A percentile compares a stretch with the other conserved stretches of the same genome.
These are phyloP conservation scores for Trissoscelio sp. DNA, from an alignment of 2,888 invertebrate genomes.

Conservation along the genomic window DNA sequence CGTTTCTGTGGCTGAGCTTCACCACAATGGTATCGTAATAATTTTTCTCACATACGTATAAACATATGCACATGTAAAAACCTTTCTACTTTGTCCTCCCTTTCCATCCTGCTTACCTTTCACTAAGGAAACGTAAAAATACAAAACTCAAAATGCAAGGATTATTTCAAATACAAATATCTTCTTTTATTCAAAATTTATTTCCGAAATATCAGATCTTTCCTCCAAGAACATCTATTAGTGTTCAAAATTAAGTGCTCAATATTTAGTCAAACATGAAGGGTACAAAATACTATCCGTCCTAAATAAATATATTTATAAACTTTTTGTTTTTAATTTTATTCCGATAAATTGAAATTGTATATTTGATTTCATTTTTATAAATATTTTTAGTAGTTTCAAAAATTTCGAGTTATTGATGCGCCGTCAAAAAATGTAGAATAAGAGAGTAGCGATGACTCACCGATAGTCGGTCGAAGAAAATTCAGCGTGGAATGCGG, in stretches of 20 bases:
- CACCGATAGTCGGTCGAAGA: slow-evolving; percentile 63
- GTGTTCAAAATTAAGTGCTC: no score
- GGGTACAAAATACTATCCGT: no score
- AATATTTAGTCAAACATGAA: no score
- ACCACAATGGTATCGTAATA: slow-evolving; percentile 31
- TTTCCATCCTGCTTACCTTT: slow-evolving; percentile 62
- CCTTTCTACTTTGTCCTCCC: slow-evolving; percentile 67
- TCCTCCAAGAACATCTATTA: no score
- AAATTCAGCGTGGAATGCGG: slow-evolving; percentile 68
- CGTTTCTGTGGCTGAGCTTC: slow-evolving; percentile 26
- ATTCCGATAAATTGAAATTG: no score
- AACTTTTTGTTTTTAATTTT: no score
- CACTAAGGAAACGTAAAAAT: slow-evolving; percentile 50
- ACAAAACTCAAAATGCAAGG: no score
- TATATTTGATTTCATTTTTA: no score
- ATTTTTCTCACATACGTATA: slow-evolving; percentile 50
- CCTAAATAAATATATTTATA: no score
- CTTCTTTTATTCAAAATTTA: neutral
- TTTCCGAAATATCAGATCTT: neutral
- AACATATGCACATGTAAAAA: slow-evolving; percentile 60
- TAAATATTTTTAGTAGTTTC: no score
- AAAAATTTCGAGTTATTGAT: no score
- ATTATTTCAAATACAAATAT: neutral
- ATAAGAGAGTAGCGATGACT: slow-evolving; percentile 61
- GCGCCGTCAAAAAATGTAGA: slow-evolving; percentile 41